phyloP scores from a whole-genome alignment of 2,797 vertebrate species.

The Chromobotia macracanthus region DNA sequence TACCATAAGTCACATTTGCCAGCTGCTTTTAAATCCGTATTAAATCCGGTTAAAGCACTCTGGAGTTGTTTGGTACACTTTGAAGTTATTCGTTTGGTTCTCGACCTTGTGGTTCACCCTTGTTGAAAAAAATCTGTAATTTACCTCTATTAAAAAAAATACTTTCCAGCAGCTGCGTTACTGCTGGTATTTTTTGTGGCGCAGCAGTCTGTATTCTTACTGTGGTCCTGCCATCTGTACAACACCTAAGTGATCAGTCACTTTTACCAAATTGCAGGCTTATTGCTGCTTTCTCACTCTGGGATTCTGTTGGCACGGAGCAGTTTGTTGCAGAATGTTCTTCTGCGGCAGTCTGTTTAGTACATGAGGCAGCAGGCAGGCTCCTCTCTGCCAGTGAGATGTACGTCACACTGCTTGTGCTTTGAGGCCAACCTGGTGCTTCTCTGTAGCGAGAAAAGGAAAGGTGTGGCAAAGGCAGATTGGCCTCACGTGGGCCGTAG shows the following conservation, averaged over 20 bases:
- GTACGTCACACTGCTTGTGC: conserved; percentile 53
- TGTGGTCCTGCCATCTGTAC: conserved; percentile 3
- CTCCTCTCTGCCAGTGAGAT: conserved; percentile 41
- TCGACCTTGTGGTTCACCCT: not conserved
- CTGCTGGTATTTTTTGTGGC: not conserved
- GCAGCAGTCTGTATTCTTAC: not conserved
- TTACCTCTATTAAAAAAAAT: conserved; percentile 11
- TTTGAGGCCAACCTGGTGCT: conserved; percentile 33
- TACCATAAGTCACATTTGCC: not conserved
- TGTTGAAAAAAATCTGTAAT: not conserved
- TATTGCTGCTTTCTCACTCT: conserved; percentile 18
- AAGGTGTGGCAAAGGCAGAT: conserved; percentile 45
- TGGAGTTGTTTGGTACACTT: not conserved
- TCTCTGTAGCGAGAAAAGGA: conserved; percentile 26
- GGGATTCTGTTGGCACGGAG: conserved; percentile 5
- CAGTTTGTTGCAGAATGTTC: conserved; percentile 34
- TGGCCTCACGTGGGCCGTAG: conserved; percentile 20
- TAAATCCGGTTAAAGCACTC: not conserved
- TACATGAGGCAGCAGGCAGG: conserved; percentile 43
- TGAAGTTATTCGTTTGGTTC: not conserved
- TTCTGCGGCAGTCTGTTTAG: conserved; percentile 19
- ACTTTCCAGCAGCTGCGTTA: conserved; percentile 7
- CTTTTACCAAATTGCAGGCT: conserved; percentile 2
- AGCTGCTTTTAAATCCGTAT: not conserved
- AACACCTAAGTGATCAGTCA: conserved; percentile 10